Base-by-base conservation (phyloP, 23 tunicate genomes). In the Halocynthia roretzi region DNA sequence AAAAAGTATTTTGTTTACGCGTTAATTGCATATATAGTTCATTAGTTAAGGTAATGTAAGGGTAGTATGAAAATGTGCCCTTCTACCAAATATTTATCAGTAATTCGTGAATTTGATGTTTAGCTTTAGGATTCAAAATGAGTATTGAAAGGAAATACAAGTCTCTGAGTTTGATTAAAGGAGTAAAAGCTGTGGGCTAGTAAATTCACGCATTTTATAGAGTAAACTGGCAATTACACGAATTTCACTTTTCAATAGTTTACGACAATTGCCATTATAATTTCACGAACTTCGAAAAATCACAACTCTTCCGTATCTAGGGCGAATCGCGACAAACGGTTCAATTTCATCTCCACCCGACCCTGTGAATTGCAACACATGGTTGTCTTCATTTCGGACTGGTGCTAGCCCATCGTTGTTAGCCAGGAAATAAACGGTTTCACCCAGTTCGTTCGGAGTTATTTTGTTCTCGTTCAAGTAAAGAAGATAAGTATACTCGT, bases 291-390 rank as follows among this genome's bases (percentile, higher is more conserved):
- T 92, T 78, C 81, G 72, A 64, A 92, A 92, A 0, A 82, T 77
- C 40, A 77, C 98, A 50, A 92, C 64, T 20, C 98, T 84, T 72
- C 98, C 98, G 71, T 77, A 92, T 62, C 86, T 92, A 7, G 98
- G 98, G 48, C 87, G 62, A 6, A 86, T 87, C 19, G 93, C 76
- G 6, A 84, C 98, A 66, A 92, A 82, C 7, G 85, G 76, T 53
- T 92, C 92, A 67, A 77, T 86, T 8, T 75, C 71, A 21, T 86
- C 87, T 9, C 92, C 98, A 10, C 98, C 92, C 49, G 74, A 73
- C 6, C 84, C 85, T 7, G 74, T 81, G 48, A 80, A 90, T 22
- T 6, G 44, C 44, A 31, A 31, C 44, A 31, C 1, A 4, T 31
- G 44, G 44, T 31, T 31, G 54, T 57, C 60, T 54, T 83, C 86